Percentiles rank a stretch among this genome's conserved stretches.
Conservation (phyloP, 2,797 vertebrate genomes). For the Diglossa cyanea region DNA sequence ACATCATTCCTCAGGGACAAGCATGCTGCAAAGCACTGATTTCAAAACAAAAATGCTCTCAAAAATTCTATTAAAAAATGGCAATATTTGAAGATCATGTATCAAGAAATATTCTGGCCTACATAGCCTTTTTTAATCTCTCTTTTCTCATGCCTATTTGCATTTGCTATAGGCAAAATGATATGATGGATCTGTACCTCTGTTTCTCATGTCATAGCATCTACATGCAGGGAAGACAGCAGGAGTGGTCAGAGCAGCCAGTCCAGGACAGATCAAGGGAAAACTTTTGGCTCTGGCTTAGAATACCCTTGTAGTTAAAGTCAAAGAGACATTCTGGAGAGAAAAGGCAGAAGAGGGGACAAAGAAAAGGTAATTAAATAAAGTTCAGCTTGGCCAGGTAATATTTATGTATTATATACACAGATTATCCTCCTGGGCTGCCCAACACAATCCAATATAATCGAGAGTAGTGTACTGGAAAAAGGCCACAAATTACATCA, state of each 20-base stretch:
- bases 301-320: not conserved
- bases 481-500: constrained; percentile 22
- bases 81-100: not conserved
- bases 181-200: not conserved
- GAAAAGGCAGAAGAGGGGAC: not conserved
- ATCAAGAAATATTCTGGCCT: not conserved
- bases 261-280: not conserved
- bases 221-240: not conserved
- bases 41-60: not conserved
- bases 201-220: not conserved
- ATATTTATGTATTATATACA: not conserved
- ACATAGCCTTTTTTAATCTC: not conserved
- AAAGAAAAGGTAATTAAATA: not conserved
- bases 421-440: not conserved
- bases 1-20: not conserved
- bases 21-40: not conserved
- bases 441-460: not conserved
- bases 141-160: not conserved
- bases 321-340: not conserved
- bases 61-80: not conserved
- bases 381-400: not conserved
- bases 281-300: not conserved
- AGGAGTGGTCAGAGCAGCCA: not conserved
- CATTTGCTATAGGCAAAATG: not conserved
- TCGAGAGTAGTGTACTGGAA: constrained; percentile 2